Conservation (phyloP, 1,140 invertebrate species). For the Halyomorpha halys region DNA sequence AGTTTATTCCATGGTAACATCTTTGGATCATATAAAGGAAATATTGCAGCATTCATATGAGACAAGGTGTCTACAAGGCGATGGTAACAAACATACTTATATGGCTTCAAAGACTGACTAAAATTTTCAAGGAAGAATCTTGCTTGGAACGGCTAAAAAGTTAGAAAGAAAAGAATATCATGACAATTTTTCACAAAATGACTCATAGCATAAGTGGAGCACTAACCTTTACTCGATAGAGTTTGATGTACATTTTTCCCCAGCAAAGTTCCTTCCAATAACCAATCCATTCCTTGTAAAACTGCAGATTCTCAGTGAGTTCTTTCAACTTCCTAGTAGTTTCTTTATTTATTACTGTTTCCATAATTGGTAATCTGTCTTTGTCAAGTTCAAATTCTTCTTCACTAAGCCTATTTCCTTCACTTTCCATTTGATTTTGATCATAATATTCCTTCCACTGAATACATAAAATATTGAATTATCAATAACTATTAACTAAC, state of each 20-base stretch:
- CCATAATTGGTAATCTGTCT: neutral
- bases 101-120: neutral
- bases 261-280: neutral
- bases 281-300: neutral
- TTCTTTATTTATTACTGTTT: neutral
- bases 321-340: neutral
- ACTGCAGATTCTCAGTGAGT: neutral
- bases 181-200: neutral
- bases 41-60: neutral
- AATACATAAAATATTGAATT: no score
- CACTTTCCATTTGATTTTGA: neutral
- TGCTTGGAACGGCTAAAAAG: neutral
- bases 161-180: neutral
- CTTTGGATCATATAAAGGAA: neutral
- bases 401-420: neutral
- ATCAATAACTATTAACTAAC: no score
- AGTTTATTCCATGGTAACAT: conserved; percentile 7
- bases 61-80: neutral
- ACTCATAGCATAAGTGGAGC: neutral
- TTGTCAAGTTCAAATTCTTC: neutral
- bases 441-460: conserved; percentile 1
- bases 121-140: neutral
- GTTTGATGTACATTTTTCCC: neutral
- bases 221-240: neutral
- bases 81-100: neutral